Evolutionary conservation across 2,113 vertebrate species (phyloP), one percentile per base, ranked within the genome.

Genomic region (Alligator mississippiensis): DNA sequence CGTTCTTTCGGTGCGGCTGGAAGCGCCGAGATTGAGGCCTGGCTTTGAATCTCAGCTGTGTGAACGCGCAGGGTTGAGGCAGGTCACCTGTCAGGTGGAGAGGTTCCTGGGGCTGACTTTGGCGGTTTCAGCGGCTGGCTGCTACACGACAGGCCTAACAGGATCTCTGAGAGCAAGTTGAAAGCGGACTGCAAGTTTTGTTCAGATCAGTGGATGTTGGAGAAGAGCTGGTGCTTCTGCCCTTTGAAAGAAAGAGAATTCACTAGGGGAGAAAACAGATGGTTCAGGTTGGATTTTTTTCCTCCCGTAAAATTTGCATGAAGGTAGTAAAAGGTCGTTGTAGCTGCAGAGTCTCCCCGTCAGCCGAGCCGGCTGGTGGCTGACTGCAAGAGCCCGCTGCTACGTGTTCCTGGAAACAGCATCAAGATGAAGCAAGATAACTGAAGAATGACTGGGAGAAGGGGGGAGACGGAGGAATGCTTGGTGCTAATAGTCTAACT

Each of bases 281-380:
- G 93, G 90, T 85, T 70, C 94, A 95, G 96, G 90, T 86, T 95
- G 85, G 82, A 96, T 96, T 91, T 93, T 94, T 93, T 96, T 94
- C 82, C 95, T 97, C n/a, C 92, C 95, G 94, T 94, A 94, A 90
- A 96, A 96, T 97, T 96, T 97, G 96, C 94, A 95, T 96, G 93
- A 94, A 64, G 89, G 83, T 93, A 94, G 93, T 85, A 76, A 96
- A 96, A 96, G 96, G 96, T 97, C 95, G 94, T 90, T 21, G 0
- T 11, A 86, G 66, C 80, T 94, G 90, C 87, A 64, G 88, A 88
- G 92, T 84, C 88, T 93, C 24, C 91, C 94, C 62, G 91, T 96
- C 85, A 94, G 95, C 95, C 85, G 77, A n/a, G 76, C 77, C 90
- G 90, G 92, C 90, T 21, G 38, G 91, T 89, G 93, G 93, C 94